A percentile compares a stretch with the other conserved stretches of the same genome.
These are phyloP conservation scores for Phyllostomus hastatus DNA, from an alignment of 2,113 vertebrate genomes.

Conservation along the genomic window DNA sequence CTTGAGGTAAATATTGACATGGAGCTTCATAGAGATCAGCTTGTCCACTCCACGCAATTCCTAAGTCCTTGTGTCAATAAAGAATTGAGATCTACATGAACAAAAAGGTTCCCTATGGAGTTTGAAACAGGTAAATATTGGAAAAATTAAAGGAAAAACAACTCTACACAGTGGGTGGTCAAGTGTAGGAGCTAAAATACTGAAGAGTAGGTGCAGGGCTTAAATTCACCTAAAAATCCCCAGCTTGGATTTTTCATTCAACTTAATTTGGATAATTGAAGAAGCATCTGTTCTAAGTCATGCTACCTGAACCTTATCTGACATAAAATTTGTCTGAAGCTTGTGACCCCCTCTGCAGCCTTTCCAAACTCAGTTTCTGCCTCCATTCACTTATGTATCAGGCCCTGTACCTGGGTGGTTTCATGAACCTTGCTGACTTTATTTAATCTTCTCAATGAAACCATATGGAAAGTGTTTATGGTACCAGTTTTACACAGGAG, in stretches of 20 bases:
- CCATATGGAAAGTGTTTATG: not conserved
- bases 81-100: not conserved
- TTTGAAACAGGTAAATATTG: not conserved
- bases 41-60: not conserved
- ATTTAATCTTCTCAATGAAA: constrained; percentile 33
- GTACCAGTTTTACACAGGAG: not conserved
- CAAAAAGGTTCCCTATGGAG: not conserved
- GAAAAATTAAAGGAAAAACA: not conserved
- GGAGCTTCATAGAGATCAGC: not conserved
- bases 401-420: not conserved
- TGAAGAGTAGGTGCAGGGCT: not conserved
- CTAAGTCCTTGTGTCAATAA: not conserved
- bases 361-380: not conserved
- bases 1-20: not conserved
- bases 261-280: constrained; percentile 48
- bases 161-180: not conserved
- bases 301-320: not conserved
- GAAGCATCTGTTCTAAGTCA: constrained; percentile 36
- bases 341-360: not conserved
- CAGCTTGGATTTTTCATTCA: constrained; percentile 34
- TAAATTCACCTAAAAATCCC: constrained; percentile 10
- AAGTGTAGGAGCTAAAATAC: not conserved
- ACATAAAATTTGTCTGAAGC: constrained; percentile 1
- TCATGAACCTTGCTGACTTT: not conserved
- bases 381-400: not conserved